Evolutionary conservation across 1,140 invertebrate species (phyloP).

Genomic region (Macrobrachium nipponense): DNA sequence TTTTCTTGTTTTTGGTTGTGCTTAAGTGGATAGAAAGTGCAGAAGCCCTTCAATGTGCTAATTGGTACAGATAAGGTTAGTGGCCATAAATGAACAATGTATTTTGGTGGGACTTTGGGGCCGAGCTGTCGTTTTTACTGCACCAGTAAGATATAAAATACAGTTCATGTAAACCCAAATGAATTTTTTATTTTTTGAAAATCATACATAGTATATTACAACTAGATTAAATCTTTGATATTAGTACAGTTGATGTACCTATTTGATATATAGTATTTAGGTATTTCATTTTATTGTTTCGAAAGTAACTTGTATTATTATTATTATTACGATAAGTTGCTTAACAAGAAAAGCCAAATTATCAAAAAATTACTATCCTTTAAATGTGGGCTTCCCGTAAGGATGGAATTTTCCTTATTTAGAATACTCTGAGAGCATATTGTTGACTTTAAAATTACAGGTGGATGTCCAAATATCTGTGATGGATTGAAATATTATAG

Average conservation of each 20-base stretch:
- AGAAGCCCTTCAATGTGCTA: not conserved
- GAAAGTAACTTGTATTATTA: not conserved
- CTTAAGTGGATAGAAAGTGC: not conserved
- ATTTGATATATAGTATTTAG: not conserved
- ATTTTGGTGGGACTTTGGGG: conserved; percentile 46
- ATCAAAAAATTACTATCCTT: too few species aligned
- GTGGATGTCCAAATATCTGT: conserved; percentile 43
- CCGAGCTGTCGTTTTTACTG: conserved; percentile 4
- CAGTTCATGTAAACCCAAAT: conserved; percentile 15
- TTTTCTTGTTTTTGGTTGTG: not conserved
- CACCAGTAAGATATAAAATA: too few species aligned
- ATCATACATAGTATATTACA: conserved; percentile 4
- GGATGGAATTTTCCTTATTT: too few species aligned
- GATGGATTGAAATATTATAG: conserved; percentile 30
- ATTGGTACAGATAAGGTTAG: conserved; percentile 41
- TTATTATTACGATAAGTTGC: not conserved
- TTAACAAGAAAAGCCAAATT: not conserved
- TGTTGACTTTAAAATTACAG: not conserved
- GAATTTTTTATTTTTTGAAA: conserved; percentile 9
- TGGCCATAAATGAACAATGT: conserved; percentile 17
- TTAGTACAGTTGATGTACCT: not conserved
- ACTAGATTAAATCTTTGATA: not conserved
- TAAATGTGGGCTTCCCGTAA: too few species aligned
- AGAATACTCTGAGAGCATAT: conserved; percentile 4
- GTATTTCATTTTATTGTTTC: not conserved